phyloP scores from a whole-genome alignment of 2,797 vertebrate species.

The Liparis tanakae region DNA sequence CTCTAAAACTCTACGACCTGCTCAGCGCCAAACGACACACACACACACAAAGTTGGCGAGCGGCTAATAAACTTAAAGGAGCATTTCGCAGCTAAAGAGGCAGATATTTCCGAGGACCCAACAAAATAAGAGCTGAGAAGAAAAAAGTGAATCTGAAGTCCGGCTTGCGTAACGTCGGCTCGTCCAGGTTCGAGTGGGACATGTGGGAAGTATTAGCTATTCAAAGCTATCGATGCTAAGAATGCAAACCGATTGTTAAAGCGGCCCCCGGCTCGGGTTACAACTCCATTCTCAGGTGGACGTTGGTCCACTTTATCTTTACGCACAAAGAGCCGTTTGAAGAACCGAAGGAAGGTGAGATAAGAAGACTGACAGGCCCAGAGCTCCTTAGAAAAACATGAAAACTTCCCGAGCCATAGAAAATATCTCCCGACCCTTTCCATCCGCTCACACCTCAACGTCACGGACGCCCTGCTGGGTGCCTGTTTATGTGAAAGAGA shows the following conservation, averaged over 20 bases:
- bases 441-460: constrained; percentile 67
- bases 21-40: too few species aligned
- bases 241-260: too few species aligned
- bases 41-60: not conserved
- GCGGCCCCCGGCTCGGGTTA: not conserved
- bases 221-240: not conserved
- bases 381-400: constrained; percentile 83
- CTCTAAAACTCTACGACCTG: not conserved
- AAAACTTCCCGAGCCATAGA: constrained; percentile 79
- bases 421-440: constrained; percentile 58
- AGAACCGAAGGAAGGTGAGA: not conserved
- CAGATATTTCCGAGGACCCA: constrained; percentile 1
- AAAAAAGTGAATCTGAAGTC: not conserved
- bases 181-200: not conserved
- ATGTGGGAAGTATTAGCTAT: not conserved
- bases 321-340: not conserved
- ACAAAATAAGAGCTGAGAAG: not conserved
- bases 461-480: constrained; percentile 55
- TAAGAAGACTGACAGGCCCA: not conserved
- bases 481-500: too few species aligned
- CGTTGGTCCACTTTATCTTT: not conserved
- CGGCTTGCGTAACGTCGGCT: not conserved
- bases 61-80: not conserved
- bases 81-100: not conserved
- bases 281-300: not conserved